A percentile compares a stretch with the other conserved stretches of the same genome.
Evolutionary conservation across 1,140 invertebrate genomes (phyloP).

Genomic region (Meloidogyne hapla): DNA sequence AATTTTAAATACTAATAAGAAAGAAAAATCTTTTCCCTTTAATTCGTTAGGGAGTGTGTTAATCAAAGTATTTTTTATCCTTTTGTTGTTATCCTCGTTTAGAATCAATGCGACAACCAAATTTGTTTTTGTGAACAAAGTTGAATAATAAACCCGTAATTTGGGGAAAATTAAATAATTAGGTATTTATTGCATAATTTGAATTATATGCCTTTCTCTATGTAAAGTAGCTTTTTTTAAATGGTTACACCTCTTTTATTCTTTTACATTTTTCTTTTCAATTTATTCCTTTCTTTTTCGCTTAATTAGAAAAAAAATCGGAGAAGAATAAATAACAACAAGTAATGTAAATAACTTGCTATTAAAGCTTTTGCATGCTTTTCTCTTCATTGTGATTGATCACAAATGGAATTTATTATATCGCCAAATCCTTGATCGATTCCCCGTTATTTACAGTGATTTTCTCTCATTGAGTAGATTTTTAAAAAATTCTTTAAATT

Average conservation of each 20-base stretch:
- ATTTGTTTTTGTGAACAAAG: not conserved
- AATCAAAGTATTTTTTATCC: not conserved
- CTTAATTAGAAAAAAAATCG: conserved; percentile 8
- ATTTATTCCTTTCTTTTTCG: not conserved
- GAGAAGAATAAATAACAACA: not conserved
- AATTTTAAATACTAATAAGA: no score
- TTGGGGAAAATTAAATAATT: no score
- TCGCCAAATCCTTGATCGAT: conserved; percentile 2
- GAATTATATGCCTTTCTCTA: no score
- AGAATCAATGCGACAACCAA: not conserved
- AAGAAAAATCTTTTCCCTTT: no score
- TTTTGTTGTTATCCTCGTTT: not conserved
- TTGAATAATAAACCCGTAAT: conserved; percentile 1
- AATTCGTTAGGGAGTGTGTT: not conserved
- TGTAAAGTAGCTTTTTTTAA: no score
- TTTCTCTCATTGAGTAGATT: not conserved
- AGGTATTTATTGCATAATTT: no score
- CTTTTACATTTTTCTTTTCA: not conserved
- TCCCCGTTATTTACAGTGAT: not conserved
- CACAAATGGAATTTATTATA: not conserved
- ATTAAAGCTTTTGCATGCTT: not conserved
- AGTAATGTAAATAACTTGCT: conserved; percentile 2
- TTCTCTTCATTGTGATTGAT: not conserved
- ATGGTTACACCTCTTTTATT: not conserved
- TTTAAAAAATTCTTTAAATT: no score